phyloP scores from a whole-genome alignment of 2,113 vertebrate species.

The Fregetta grallaria region DNA sequence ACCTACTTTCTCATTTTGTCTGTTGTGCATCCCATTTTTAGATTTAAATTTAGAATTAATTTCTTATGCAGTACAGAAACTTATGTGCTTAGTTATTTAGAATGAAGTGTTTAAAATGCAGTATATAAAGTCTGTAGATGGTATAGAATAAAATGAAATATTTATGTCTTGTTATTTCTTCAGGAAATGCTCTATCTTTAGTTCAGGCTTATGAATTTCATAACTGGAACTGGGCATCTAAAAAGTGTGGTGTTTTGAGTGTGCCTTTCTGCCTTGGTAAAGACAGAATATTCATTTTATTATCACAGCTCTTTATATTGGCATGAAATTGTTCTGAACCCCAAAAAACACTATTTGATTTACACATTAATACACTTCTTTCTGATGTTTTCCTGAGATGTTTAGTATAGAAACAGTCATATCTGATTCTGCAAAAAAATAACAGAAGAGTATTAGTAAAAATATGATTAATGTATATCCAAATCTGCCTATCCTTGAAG shows the following conservation, averaged over 20 bases:
- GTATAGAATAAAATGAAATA: not conserved
- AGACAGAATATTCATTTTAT: not conserved
- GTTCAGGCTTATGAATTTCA: not conserved
- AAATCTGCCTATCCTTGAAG: not conserved
- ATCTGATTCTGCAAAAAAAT: not conserved
- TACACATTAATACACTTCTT: not conserved
- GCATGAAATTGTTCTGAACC: not conserved
- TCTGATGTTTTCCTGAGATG: not conserved
- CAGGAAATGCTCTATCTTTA: not conserved
- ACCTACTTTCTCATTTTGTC: not conserved
- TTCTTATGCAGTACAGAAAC: not conserved
- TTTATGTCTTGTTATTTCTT: not conserved
- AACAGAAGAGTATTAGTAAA: not conserved
- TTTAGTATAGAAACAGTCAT: not conserved
- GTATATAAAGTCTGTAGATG: not conserved
- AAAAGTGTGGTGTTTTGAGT: not conserved
- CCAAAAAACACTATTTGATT: not conserved
- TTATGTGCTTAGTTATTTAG: not conserved
- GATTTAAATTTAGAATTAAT: not conserved
- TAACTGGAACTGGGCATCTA: not conserved
- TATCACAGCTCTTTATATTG: not conserved
- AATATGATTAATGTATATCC: not conserved
- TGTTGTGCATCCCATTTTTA: not conserved
- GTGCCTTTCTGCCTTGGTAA: not conserved
- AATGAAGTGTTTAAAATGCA: not conserved